Conservation (phyloP, 1,140 invertebrate species). For the Listronotus bonariensis region DNA sequence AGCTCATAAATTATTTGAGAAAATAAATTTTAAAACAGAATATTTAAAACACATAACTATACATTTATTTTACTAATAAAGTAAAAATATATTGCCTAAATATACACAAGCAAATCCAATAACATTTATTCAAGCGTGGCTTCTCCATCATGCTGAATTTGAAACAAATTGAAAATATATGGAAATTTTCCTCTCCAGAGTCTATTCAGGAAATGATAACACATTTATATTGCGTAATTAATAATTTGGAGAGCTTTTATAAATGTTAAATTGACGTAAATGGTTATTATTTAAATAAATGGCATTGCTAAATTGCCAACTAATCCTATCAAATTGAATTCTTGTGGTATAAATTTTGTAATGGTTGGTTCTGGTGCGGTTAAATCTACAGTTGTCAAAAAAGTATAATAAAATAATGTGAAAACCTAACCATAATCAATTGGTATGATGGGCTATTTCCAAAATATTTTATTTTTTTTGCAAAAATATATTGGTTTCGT, state of each 20-base stretch:
- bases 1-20: no score
- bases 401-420: no score
- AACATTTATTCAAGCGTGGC: conserved; percentile 28
- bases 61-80: no score
- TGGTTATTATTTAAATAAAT: conserved; percentile 35
- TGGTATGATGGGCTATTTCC: no score
- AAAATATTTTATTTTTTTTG: no score
- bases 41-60: no score
- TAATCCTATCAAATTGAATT: conserved; percentile 25
- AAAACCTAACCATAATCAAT: no score
- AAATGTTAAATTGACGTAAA: conserved; percentile 35
- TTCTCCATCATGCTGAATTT: conserved; percentile 26
- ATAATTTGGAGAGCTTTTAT: conserved; percentile 33
- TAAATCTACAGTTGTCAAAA: no score
- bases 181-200: conserved; percentile 31
- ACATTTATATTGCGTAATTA: conserved; percentile 35
- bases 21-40: no score
- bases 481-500: no score
- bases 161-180: conserved; percentile 37
- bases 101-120: conserved; percentile 17
- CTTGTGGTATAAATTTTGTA: conserved; percentile 16
- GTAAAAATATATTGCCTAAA: neutral
- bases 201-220: conserved; percentile 36
- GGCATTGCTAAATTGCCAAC: conserved; percentile 10
- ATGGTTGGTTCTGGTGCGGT: no score